phyloP scores from a whole-genome alignment of 2,888 invertebrate species.

The Heteromyza rotundicornis region DNA sequence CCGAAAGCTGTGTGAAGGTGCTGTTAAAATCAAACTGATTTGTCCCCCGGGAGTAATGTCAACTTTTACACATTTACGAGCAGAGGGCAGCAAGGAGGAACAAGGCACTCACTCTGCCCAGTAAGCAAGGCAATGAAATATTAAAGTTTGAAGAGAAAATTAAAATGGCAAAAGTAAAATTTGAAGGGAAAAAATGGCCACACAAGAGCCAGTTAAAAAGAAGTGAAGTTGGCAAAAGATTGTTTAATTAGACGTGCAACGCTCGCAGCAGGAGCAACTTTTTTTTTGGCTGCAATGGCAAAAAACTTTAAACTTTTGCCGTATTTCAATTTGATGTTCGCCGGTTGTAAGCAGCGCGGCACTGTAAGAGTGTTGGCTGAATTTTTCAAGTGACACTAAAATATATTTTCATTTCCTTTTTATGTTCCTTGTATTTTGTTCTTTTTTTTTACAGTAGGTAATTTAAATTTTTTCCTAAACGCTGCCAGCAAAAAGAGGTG shows the following conservation, averaged over 20 bases:
- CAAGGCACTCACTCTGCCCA: no score
- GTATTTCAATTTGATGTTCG: not conserved
- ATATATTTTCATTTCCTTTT: no score
- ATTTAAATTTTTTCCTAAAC: no score
- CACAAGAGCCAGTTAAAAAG: not conserved
- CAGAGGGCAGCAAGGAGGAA: no score
- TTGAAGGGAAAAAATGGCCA: not conserved
- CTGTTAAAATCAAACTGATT: constrained; percentile 54
- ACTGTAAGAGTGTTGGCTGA: no score
- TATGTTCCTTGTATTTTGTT: no score
- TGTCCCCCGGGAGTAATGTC: constrained; percentile 48
- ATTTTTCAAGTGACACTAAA: no score
- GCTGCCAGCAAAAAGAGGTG: no score
- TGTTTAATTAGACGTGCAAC: constrained; percentile 20
- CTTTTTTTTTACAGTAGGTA: no score
- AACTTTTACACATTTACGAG: constrained; percentile 51
- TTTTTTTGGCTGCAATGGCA: not conserved
- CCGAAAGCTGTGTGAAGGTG: constrained; percentile 50
- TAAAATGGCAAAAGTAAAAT: not conserved
- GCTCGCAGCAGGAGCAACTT: not conserved
- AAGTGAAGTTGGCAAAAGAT: not conserved
- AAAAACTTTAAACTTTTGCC: not conserved
- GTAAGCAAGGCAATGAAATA: not conserved
- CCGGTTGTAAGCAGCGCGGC: no score
- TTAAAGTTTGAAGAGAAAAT: not conserved